Conservation (phyloP, 1,140 invertebrate species). For the Pseudomyrmex concolor region DNA sequence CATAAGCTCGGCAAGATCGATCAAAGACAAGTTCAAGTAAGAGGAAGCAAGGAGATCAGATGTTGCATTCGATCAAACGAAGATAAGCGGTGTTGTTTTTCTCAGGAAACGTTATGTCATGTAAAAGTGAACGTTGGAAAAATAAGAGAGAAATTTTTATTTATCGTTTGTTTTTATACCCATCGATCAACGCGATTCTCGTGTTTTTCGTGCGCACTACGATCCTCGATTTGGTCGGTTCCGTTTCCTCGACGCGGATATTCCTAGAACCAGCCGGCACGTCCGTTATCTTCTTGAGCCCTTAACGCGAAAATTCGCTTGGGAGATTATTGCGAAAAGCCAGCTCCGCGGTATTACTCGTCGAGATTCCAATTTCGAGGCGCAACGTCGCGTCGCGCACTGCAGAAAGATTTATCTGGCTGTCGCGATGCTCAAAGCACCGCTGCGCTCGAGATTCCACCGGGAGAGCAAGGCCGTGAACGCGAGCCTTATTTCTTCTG, state of each 20-base stretch:
- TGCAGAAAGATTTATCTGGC: constrained; percentile 44
- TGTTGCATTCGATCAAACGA: neutral
- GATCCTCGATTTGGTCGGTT: constrained; percentile 86
- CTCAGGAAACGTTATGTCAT: constrained; percentile 1
- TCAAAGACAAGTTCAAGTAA: neutral
- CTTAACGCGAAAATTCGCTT: constrained; percentile 72
- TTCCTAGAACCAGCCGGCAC: constrained; percentile 86
- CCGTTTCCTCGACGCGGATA: constrained; percentile 85
- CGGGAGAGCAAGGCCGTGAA: constrained; percentile 30
- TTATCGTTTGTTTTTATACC: constrained; percentile 58
- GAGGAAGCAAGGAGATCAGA: neutral
- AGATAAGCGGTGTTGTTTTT: neutral
- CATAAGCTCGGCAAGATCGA: neutral
- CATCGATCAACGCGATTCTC: constrained; percentile 77
- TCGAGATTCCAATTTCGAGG: constrained; percentile 47
- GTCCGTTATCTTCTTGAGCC: constrained; percentile 84
- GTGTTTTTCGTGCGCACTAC: constrained; percentile 82
- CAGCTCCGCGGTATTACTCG: constrained; percentile 35
- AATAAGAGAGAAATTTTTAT: neutral
- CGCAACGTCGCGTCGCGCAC: constrained; percentile 1
- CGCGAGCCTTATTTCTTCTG: constrained; percentile 24
- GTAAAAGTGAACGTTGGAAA: neutral
- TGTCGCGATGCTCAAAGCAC: constrained; percentile 37
- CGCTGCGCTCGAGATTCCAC: constrained; percentile 16
- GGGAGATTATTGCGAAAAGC: constrained; percentile 47